Evolutionary conservation across 2,113 vertebrate species (phyloP), one percentile per base, ranked within the genome.

Genomic region (Hippopotamus amphibius): DNA sequence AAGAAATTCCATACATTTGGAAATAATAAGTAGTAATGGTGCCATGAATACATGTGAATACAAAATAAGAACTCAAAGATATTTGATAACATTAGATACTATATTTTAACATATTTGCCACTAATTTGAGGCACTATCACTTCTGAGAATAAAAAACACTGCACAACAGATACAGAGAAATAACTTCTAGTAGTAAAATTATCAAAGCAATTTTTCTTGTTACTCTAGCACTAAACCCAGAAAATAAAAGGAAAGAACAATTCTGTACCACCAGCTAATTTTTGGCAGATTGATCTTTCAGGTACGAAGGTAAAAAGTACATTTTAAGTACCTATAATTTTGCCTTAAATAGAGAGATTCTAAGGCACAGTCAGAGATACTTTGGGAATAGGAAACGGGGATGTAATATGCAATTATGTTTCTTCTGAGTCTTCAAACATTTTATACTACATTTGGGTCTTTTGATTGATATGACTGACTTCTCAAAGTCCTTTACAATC

Each of bases 241-340:
- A 8, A 7, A 13, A 68, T 0, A 53, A 41, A 76, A 13, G 15
- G 17, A 84, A 82, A 7, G 41, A 16, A 5, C 0, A 37, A 22
- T 53, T 69, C 63, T 61, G 43, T 26, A 28, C 19, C 33, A 53
- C 5, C 33, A 61, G 50, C 43, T 88, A 61, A 17, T 61, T 88
- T 84, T 68, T 50, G 90, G 41, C 57, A 91, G 48, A 53, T 53
- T 82, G 21, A 28, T 89, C 50, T 71, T 82, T 66, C 21, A 72
- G 43, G 53, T 21, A 46, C 21, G n/a, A 43, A 48, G 30, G 43
- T 26, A 55, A 86, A 77, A n/a, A 74, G 26, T 72, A 6, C 28
- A 72, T 80, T 79, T n/a, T 66, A 57, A 81, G 55, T 81, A 85
- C n/a, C 37, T 79, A 41, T 72, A 72, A 82, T 81, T 86, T 90